Conservation (phyloP, 2,797 vertebrate species). For the Pitangus sulphuratus region DNA sequence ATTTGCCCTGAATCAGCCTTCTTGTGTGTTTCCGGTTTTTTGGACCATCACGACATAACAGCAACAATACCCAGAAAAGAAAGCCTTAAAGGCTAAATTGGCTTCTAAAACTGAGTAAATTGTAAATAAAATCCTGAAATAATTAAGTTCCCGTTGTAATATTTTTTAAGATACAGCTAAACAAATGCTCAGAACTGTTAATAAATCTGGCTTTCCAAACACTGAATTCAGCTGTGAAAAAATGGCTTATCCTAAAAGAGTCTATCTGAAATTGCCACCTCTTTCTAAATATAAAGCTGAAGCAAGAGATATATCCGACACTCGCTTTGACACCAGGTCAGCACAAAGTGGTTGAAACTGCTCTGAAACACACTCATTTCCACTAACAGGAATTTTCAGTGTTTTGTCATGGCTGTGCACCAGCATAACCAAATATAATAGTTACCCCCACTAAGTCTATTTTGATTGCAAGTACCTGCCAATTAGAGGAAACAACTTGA, state of each 20-base stretch:
- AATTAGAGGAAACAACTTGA: background rate
- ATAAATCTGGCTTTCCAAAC: background rate
- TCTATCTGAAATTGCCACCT: background rate
- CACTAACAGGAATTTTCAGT: background rate
- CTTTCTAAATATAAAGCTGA: background rate
- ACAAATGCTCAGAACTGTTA: background rate
- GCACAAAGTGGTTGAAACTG: accelerated
- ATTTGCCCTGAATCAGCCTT: too few relatives aligned
- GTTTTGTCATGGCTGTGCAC: background rate
- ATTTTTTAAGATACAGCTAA: background rate
- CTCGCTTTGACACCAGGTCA: background rate
- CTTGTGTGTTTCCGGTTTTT: too few relatives aligned
- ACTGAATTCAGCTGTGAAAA: background rate
- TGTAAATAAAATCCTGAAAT: background rate
- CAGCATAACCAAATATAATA: background rate
- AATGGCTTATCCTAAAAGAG: background rate
- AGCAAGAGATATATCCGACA: background rate
- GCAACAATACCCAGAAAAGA: too few relatives aligned
- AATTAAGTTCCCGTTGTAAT: background rate
- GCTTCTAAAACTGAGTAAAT: background rate
- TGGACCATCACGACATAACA: too few relatives aligned
- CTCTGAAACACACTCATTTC: background rate
- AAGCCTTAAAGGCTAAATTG: too few relatives aligned
- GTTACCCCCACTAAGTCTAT: background rate
- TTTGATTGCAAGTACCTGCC: background rate